phyloP scores from a whole-genome alignment of 2,888 invertebrate species.

The Heliothis peltigera region DNA sequence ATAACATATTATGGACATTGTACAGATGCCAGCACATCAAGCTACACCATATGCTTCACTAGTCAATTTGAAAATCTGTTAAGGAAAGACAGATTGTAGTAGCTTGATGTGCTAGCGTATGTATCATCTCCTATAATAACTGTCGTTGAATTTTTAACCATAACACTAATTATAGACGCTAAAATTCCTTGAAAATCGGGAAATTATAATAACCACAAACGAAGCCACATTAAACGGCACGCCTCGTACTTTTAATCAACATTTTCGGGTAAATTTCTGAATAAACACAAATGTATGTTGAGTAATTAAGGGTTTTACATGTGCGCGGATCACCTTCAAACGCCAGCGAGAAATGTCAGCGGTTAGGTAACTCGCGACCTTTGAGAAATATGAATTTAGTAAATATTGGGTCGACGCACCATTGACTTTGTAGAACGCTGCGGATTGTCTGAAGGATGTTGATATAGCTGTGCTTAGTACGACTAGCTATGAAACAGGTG shows the following conservation, averaged over 20 bases:
- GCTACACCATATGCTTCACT: no score
- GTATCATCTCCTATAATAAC: no score
- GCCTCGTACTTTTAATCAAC: slow-evolving; percentile 30
- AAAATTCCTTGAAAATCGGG: no score
- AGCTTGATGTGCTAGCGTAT: no score
- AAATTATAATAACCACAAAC: slow-evolving; percentile 36
- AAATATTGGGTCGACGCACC: slow-evolving; percentile 59
- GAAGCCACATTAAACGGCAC: slow-evolving; percentile 12
- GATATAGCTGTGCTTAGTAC: slow-evolving; percentile 30
- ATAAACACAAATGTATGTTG: slow-evolving; percentile 29
- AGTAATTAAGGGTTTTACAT: slow-evolving; percentile 38
- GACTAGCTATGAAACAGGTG: slow-evolving; percentile 46
- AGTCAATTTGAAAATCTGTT: no score
- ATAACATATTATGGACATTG: slow-evolving; percentile 2
- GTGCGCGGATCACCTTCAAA: slow-evolving; percentile 51
- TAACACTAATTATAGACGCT: neutral
- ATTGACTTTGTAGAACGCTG: slow-evolving; percentile 60
- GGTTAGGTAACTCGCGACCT: slow-evolving; percentile 57
- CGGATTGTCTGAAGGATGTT: slow-evolving; percentile 37
- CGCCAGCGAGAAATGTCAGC: slow-evolving; percentile 45
- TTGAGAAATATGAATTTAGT: slow-evolving; percentile 58
- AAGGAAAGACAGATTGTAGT: no score
- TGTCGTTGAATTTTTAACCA: no score
- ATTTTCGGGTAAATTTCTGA: slow-evolving; percentile 22
- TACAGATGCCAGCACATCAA: no score